Evolutionary conservation across 1,140 invertebrate species (phyloP).

Genomic region (Drosophila obscura): DNA sequence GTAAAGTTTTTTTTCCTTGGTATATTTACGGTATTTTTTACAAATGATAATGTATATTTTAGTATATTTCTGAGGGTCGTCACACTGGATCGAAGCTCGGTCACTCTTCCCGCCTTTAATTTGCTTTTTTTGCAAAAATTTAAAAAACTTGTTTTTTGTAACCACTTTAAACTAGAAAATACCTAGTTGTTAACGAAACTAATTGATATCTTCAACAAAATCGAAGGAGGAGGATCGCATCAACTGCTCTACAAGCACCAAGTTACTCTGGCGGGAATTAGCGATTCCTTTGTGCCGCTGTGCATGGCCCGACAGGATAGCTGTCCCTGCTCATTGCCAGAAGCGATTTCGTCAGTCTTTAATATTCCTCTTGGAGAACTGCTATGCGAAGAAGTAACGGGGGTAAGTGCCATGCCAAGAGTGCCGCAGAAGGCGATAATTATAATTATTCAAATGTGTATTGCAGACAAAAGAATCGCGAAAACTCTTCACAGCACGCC

Average conservation of each 20-base stretch:
- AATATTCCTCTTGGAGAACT: slow-evolving; percentile 32
- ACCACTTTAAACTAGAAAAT: no score
- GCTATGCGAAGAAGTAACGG: slow-evolving; percentile 38
- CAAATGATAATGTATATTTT: no score
- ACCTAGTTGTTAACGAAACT: no score
- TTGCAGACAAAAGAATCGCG: slow-evolving; percentile 32
- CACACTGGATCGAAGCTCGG: no score
- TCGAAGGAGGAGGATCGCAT: slow-evolving; percentile 17
- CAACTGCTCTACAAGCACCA: slow-evolving; percentile 30
- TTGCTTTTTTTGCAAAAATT: neutral
- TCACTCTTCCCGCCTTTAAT: no score
- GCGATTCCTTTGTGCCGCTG: slow-evolving; percentile 48
- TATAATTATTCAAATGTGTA: neutral
- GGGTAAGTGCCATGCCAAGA: slow-evolving; percentile 1
- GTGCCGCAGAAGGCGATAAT: neutral
- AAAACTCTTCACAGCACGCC: slow-evolving; percentile 36
- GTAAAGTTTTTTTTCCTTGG: no score
- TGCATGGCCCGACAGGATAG: slow-evolving; percentile 40
- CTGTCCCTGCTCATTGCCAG: slow-evolving; percentile 15
- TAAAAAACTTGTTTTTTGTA: no score
- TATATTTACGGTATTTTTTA: no score
- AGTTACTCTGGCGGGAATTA: slow-evolving; percentile 39
- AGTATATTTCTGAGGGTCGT: no score
- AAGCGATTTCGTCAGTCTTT: slow-evolving; percentile 49
- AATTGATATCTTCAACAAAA: no score